These are phyloP conservation scores for Pogonognathellus flavescens DNA, from an alignment of 1,140 invertebrate genomes.

Conservation along the genomic window DNA sequence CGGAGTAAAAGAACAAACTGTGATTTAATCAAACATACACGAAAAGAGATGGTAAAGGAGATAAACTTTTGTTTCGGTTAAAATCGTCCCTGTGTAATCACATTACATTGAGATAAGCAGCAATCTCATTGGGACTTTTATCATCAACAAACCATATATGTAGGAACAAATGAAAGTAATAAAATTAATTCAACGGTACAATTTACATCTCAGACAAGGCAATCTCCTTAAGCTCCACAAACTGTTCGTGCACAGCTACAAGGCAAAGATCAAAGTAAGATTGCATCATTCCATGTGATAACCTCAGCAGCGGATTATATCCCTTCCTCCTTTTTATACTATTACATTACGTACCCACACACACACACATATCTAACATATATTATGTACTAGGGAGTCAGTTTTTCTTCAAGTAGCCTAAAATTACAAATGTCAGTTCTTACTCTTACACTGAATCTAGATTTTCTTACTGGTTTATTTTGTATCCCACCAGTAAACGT, in stretches of 20 bases:
- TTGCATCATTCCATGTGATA: too few species aligned
- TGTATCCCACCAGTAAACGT: too few species aligned
- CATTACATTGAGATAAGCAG: neutral
- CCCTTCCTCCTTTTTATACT: neutral
- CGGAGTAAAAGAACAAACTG: neutral
- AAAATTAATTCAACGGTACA: slow-evolving; percentile 45
- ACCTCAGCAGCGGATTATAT: neutral
- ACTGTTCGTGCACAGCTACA: slow-evolving; percentile 37
- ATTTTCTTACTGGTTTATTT: too few species aligned
- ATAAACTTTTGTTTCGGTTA: slow-evolving; percentile 34
- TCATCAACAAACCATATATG: neutral
- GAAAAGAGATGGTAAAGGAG: slow-evolving; percentile 18
- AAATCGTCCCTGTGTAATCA: neutral
- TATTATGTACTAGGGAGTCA: too few species aligned
- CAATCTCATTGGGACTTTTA: neutral
- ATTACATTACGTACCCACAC: too few species aligned
- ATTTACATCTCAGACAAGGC: slow-evolving; percentile 13
- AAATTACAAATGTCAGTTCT: too few species aligned
- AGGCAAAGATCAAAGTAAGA: slow-evolving; percentile 44
- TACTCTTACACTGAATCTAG: too few species aligned
- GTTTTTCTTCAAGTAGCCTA: too few species aligned
- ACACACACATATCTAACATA: too few species aligned
- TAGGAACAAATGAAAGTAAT: slow-evolving; percentile 18
- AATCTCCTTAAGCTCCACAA: slow-evolving; percentile 32
- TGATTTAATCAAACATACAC: neutral